These are phyloP conservation scores for Phania funesta DNA, from an alignment of 2,888 invertebrate genomes.

Conservation along the genomic window DNA sequence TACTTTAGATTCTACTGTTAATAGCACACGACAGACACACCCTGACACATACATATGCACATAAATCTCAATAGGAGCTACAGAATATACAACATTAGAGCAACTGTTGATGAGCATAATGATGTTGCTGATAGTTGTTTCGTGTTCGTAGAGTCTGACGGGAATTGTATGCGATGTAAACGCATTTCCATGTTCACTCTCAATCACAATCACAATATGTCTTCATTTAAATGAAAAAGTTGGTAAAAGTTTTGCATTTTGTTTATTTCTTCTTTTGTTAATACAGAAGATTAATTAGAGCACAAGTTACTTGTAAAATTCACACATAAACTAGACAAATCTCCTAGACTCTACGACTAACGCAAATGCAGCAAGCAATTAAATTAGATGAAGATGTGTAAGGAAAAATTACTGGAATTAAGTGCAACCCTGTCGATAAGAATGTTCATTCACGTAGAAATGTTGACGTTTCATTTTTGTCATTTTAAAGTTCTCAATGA, in stretches of 20 bases:
- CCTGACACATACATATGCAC: conserved; percentile 26
- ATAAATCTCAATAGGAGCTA: conserved; percentile 24
- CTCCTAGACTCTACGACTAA: not conserved
- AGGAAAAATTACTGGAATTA: not conserved
- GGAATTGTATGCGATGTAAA: not conserved
- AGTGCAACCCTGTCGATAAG: too few species aligned
- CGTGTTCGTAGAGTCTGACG: conserved; percentile 11
- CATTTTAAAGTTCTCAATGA: too few species aligned
- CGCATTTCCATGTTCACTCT: conserved; percentile 1
- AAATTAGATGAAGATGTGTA: not conserved
- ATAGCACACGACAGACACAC: not conserved
- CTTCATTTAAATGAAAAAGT: conserved; percentile 53
- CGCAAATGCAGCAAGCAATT: not conserved
- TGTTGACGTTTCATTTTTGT: too few species aligned
- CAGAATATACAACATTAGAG: not conserved
- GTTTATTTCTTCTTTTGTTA: not conserved
- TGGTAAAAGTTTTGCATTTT: conserved; percentile 10
- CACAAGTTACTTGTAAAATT: conserved; percentile 40
- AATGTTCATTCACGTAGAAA: too few species aligned
- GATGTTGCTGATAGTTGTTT: conserved; percentile 18
- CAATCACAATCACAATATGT: conserved; percentile 27
- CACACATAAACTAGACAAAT: conserved; percentile 8
- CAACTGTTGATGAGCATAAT: conserved; percentile 42
- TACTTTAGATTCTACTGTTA: not conserved
- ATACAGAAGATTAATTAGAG: conserved; percentile 59